Percentiles rank a stretch among this genome's conserved stretches.
These are phyloP conservation scores for Orthonyx spaldingii DNA, from an alignment of 2,113 vertebrate species.

Conservation along the genomic window DNA sequence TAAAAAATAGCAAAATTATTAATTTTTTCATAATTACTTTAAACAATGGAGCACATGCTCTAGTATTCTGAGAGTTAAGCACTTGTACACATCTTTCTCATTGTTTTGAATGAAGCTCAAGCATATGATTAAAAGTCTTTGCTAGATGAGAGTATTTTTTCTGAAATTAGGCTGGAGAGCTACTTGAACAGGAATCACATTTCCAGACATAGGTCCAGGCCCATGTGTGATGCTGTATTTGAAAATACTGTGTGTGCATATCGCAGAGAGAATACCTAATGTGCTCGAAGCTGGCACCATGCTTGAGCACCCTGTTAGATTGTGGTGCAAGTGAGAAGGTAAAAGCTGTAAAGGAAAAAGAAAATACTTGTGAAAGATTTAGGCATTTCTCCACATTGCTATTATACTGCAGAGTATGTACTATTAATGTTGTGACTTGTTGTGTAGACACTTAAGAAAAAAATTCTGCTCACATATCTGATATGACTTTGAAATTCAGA, in stretches of 20 bases:
- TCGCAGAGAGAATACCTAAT: background rate
- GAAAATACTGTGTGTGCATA: background rate
- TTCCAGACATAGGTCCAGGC: background rate
- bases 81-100: background rate
- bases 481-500: background rate
- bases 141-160: background rate
- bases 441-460: background rate
- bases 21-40: background rate
- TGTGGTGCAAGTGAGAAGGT: background rate
- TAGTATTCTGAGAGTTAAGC: background rate
- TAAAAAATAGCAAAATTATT: background rate
- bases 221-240: background rate
- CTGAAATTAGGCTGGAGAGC: background rate
- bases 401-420: background rate
- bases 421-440: background rate
- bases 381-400: conserved; percentile 12
- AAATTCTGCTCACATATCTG: background rate
- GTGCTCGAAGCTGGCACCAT: conserved; percentile 35
- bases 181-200: background rate
- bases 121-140: background rate
- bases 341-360: conserved; percentile 20
- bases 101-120: background rate
- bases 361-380: conserved; percentile 33
- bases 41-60: background rate
- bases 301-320: conserved; percentile 7